Evolutionary conservation across 2,797 vertebrate genomes (phyloP).

Genomic region (Helostoma temminkii): DNA sequence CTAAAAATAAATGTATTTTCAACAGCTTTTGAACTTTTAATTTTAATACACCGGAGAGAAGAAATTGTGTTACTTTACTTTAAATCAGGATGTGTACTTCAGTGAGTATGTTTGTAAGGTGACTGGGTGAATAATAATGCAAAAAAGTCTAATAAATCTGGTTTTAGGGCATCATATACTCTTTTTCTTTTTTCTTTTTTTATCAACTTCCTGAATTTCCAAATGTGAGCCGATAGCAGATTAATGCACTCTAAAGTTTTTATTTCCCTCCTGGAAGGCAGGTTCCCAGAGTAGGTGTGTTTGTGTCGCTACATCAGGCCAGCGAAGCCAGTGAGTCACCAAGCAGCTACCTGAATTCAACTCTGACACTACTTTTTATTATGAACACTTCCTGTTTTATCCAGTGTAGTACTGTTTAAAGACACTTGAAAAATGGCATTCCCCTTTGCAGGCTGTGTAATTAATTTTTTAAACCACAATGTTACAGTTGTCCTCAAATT

Average conservation of each 20-base stretch:
- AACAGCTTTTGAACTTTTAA: not conserved
- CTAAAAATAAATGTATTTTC: too few relatives aligned
- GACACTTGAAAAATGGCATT: not conserved
- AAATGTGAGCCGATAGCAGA: not conserved
- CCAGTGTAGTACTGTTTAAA: conserved; percentile 14
- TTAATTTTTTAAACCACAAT: not conserved
- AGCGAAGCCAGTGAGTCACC: conserved; percentile 38
- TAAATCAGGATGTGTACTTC: not conserved
- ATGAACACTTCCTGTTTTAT: conserved; percentile 36
- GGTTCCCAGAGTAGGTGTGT: conserved; percentile 38
- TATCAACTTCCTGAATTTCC: conserved; percentile 19
- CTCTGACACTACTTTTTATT: conserved; percentile 5
- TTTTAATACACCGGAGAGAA: not conserved
- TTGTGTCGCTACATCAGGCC: conserved; percentile 9
- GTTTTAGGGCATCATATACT: too few relatives aligned
- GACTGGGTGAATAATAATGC: too few relatives aligned
- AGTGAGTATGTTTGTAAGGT: not conserved
- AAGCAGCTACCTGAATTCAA: conserved; percentile 11
- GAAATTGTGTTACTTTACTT: not conserved
- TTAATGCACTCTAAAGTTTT: not conserved
- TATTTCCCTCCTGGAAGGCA: conserved; percentile 7
- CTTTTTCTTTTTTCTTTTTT: not conserved
- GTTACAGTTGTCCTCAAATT: not conserved
- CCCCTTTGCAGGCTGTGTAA: conserved; percentile 12
- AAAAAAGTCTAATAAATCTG: not conserved